These are phyloP conservation scores for Pristionchus fissidentatus DNA, from an alignment of 2,888 invertebrate species.

Conservation along the genomic window DNA sequence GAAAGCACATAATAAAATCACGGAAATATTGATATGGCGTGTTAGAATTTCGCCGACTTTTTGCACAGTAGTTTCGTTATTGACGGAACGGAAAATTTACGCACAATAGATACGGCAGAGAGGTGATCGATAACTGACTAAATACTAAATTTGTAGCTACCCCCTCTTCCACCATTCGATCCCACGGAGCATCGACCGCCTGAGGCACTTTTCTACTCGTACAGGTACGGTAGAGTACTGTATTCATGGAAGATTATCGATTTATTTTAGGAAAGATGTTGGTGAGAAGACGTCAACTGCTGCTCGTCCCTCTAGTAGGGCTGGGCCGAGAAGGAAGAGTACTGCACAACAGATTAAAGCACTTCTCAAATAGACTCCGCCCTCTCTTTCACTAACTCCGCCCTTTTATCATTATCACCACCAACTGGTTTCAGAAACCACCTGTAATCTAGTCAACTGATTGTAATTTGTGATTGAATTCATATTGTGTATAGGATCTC, in stretches of 20 bases:
- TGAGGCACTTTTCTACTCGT: slow-evolving; percentile 45
- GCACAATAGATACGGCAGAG: too few species aligned
- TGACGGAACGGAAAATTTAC: too few species aligned
- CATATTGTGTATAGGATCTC: background rate
- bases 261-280: background rate
- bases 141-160: background rate
- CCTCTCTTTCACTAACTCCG: background rate
- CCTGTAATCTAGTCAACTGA: background rate
- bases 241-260: too few species aligned
- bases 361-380: slow-evolving; percentile 22
- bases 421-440: background rate
- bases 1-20: too few species aligned
- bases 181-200: slow-evolving; percentile 31
- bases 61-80: too few species aligned
- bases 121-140: background rate
- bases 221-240: background rate
- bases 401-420: background rate
- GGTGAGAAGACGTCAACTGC: slow-evolving; percentile 32
- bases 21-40: too few species aligned
- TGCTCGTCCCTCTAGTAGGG: slow-evolving; percentile 11
- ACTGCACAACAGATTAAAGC: slow-evolving; percentile 48
- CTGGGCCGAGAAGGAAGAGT: slow-evolving; percentile 39
- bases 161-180: slow-evolving; percentile 42
- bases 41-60: too few species aligned
- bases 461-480: background rate